These are phyloP conservation scores for Aptenodytes patagonicus DNA, from an alignment of 2,113 vertebrate genomes.

Conservation along the genomic window DNA sequence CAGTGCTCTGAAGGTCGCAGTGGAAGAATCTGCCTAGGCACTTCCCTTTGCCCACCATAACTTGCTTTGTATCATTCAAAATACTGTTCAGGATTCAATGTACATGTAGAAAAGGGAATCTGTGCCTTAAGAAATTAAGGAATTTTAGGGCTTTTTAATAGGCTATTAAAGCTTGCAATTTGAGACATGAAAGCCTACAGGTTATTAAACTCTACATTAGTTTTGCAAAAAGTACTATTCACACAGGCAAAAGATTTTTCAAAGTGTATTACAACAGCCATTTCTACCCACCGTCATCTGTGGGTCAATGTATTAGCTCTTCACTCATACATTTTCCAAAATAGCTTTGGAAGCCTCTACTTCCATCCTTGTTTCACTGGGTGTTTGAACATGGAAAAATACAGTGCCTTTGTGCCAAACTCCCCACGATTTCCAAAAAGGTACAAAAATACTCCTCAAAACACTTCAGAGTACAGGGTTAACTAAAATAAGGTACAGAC, in stretches of 20 bases:
- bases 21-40: neutral
- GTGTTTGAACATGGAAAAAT: neutral
- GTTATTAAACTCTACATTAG: neutral
- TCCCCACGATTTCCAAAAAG: neutral
- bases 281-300: neutral
- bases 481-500: neutral
- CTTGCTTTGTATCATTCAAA: neutral
- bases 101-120: neutral
- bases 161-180: neutral
- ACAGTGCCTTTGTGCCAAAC: neutral
- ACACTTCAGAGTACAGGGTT: neutral
- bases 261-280: neutral
- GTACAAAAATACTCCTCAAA: neutral
- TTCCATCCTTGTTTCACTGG: neutral
- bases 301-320: neutral
- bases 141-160: neutral
- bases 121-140: neutral
- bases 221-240: neutral
- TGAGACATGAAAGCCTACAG: neutral
- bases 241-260: neutral
- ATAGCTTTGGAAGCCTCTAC: neutral
- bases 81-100: neutral
- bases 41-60: neutral
- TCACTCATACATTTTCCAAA: neutral
- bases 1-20: neutral